A percentile compares a stretch with the other conserved stretches of the same genome.
Evolutionary conservation across 2,113 vertebrate species (phyloP).

Genomic region (Dicaeum eximium): DNA sequence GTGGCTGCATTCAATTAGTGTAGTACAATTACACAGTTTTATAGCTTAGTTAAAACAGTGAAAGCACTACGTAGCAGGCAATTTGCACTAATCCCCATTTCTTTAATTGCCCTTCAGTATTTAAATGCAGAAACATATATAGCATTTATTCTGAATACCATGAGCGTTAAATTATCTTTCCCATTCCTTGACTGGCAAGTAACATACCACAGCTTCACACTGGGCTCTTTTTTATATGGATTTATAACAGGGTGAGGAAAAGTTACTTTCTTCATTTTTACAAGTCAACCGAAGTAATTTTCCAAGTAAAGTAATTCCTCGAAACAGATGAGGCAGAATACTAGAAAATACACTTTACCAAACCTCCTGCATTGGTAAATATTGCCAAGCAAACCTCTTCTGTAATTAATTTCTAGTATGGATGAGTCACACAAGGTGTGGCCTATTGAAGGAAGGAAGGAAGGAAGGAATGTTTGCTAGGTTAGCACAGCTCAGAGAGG

Average conservation of each 20-base stretch:
- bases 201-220: constrained; percentile 41
- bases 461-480: neutral
- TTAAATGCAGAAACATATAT: constrained; percentile 64
- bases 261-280: neutral
- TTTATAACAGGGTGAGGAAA: neutral
- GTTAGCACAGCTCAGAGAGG: neutral
- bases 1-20: constrained; percentile 78
- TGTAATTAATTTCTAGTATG: neutral
- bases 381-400: neutral
- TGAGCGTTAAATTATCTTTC: constrained; percentile 65
- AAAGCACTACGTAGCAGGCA: constrained; percentile 69
- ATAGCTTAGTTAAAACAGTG: constrained; percentile 79
- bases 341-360: neutral
- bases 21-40: constrained; percentile 78
- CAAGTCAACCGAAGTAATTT: neutral
- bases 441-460: neutral
- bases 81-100: constrained; percentile 76
- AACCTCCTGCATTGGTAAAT: neutral
- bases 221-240: constrained; percentile 42
- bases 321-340: neutral
- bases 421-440: neutral
- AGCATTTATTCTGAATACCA: constrained; percentile 58
- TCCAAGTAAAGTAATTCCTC: neutral
- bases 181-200: constrained; percentile 56
- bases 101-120: constrained; percentile 71